A percentile compares a stretch with the other conserved stretches of the same genome.
These are phyloP conservation scores for Esperia sulphurella DNA, from an alignment of 2,888 invertebrate genomes.

Conservation along the genomic window DNA sequence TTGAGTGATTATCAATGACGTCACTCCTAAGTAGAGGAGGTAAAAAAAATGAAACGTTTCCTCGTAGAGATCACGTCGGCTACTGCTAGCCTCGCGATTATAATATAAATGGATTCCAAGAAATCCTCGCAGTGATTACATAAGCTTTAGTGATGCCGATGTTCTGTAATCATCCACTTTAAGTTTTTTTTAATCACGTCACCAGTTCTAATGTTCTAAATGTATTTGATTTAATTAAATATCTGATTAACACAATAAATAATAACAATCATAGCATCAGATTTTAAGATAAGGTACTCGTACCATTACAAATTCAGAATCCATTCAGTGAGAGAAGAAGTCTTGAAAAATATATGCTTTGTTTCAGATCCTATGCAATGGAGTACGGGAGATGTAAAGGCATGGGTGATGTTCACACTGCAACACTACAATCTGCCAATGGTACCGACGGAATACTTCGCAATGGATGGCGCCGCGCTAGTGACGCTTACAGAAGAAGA, in stretches of 20 bases:
- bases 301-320: neutral
- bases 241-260: too few species aligned
- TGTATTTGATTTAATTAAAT: too few species aligned
- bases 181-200: neutral
- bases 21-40: slow-evolving; percentile 38
- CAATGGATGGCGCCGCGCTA: slow-evolving; percentile 88
- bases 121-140: slow-evolving; percentile 58
- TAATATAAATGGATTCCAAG: slow-evolving; percentile 56
- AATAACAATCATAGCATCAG: too few species aligned
- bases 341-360: neutral
- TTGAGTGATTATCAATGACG: slow-evolving; percentile 50
- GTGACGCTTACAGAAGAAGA: slow-evolving; percentile 90
- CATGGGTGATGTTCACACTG: slow-evolving; percentile 94
- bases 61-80: slow-evolving; percentile 43
- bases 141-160: slow-evolving; percentile 44
- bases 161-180: slow-evolving; percentile 18
- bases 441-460: slow-evolving; percentile 86
- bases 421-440: slow-evolving; percentile 88
- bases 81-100: slow-evolving; percentile 50
- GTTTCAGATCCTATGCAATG: slow-evolving; percentile 92
- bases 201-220: too few species aligned
- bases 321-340: neutral
- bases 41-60: slow-evolving; percentile 53
- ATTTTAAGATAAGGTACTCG: too few species aligned
- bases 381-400: slow-evolving; percentile 90